A percentile compares a stretch with the other conserved stretches of the same genome.
Evolutionary conservation across 1,140 invertebrate species (phyloP).

Genomic region (Trichonephila clavipes): DNA sequence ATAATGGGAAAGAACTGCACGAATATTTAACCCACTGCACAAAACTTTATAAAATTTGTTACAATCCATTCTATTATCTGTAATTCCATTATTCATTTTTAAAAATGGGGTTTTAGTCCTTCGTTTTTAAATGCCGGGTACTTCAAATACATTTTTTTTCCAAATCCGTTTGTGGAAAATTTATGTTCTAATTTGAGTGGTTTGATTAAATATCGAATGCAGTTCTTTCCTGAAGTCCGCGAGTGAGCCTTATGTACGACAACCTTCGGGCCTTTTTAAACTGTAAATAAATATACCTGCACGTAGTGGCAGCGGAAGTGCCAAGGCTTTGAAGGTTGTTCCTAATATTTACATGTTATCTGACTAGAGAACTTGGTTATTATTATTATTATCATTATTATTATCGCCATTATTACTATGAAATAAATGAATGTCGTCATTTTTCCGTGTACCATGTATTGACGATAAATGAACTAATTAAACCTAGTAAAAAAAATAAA

Average conservation of each 20-base stretch:
- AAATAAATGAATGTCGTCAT: constrained; percentile 70
- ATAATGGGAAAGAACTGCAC: constrained; percentile 31
- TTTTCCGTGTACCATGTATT: constrained; percentile 72
- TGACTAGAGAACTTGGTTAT: constrained; percentile 75
- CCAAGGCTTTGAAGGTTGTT: constrained; percentile 75
- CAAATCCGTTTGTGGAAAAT: too few relatives aligned
- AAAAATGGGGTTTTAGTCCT: too few relatives aligned
- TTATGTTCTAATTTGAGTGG: not conserved
- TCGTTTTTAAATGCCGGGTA: too few relatives aligned
- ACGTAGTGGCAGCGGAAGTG: constrained; percentile 76
- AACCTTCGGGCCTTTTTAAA: constrained; percentile 76
- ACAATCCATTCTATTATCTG: not conserved
- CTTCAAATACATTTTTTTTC: too few relatives aligned
- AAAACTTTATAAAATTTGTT: not conserved
- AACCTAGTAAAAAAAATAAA: constrained; percentile 57
- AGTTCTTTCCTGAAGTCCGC: not conserved
- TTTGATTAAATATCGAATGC: constrained; percentile 23
- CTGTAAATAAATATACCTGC: constrained; percentile 77
- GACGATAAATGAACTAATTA: constrained; percentile 60
- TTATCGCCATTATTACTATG: constrained; percentile 52
- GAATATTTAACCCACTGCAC: not conserved
- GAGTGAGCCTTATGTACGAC: constrained; percentile 76
- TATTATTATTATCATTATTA: constrained; percentile 53
- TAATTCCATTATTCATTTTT: too few relatives aligned
- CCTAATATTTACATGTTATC: constrained; percentile 73